Evolutionary conservation across 2,113 vertebrate genomes (phyloP).

Genomic region (Picathartes gymnocephalus): DNA sequence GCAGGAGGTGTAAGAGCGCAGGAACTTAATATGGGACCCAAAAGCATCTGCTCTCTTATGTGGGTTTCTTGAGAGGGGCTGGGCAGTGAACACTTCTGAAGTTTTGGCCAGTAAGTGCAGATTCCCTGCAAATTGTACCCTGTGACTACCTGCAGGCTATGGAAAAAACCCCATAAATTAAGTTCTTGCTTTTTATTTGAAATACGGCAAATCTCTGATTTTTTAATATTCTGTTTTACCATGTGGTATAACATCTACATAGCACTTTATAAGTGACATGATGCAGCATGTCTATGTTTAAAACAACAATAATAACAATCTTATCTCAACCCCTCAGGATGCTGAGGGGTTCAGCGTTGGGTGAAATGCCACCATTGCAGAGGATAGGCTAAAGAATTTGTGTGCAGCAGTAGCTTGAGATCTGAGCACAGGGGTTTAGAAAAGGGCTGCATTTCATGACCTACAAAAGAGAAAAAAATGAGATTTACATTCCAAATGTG

Average conservation of each 20-base stretch:
- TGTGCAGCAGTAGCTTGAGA: neutral
- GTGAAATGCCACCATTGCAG: slow-evolving; percentile 24
- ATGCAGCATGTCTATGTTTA: neutral
- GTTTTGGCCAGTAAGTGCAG: neutral
- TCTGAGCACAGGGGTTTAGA: slow-evolving; percentile 17
- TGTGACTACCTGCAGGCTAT: neutral
- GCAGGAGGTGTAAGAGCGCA: neutral
- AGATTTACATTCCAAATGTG: slow-evolving; percentile 64
- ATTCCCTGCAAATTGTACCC: neutral
- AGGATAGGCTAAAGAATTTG: neutral
- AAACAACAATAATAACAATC: slow-evolving; percentile 2
- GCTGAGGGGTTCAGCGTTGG: neutral
- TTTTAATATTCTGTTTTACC: neutral
- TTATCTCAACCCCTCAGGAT: slow-evolving; percentile 16
- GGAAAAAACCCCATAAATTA: neutral
- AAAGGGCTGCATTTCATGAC: slow-evolving; percentile 54
- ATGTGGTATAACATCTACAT: neutral
- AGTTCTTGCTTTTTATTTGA: neutral
- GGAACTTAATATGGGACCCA: neutral
- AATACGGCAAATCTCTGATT: neutral
- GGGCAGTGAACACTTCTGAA: neutral
- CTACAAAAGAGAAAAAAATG: slow-evolving; percentile 58
- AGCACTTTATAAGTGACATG: neutral
- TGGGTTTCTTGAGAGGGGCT: neutral
- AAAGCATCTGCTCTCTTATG: neutral